Conservation (phyloP, 2,797 vertebrate genomes). For the Smutsia temminckii region DNA sequence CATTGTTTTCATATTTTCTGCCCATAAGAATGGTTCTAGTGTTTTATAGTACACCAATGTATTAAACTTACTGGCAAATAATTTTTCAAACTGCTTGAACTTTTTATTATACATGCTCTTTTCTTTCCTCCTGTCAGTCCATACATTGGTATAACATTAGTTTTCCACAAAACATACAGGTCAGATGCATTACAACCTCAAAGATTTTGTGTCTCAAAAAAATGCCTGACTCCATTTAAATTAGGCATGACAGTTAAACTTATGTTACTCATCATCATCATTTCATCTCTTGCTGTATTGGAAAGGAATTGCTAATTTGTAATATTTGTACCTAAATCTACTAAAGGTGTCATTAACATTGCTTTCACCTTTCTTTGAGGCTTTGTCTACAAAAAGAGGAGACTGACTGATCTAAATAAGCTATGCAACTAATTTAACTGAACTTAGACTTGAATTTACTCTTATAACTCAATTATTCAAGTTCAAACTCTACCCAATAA, state of each 20-base stretch:
- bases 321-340: not conserved
- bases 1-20: not conserved
- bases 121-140: not conserved
- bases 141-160: not conserved
- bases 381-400: not conserved
- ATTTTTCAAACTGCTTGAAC: constrained; percentile 29
- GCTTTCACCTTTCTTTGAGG: not conserved
- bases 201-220: constrained; percentile 38
- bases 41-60: not conserved
- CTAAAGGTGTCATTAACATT: not conserved
- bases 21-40: not conserved
- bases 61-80: not conserved
- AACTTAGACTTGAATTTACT: constrained; percentile 25
- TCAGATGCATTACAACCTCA: not conserved
- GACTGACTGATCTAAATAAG: not conserved
- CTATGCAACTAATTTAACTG: not conserved
- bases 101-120: not conserved
- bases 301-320: not conserved
- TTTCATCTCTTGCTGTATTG: not conserved
- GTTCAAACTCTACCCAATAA: not conserved
- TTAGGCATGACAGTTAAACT: not conserved
- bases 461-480: not conserved
- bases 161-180: not conserved
- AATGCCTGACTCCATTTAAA: not conserved
- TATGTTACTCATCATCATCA: not conserved